Conservation (phyloP, 1,140 invertebrate genomes). For the Sycophaga agraensis region DNA sequence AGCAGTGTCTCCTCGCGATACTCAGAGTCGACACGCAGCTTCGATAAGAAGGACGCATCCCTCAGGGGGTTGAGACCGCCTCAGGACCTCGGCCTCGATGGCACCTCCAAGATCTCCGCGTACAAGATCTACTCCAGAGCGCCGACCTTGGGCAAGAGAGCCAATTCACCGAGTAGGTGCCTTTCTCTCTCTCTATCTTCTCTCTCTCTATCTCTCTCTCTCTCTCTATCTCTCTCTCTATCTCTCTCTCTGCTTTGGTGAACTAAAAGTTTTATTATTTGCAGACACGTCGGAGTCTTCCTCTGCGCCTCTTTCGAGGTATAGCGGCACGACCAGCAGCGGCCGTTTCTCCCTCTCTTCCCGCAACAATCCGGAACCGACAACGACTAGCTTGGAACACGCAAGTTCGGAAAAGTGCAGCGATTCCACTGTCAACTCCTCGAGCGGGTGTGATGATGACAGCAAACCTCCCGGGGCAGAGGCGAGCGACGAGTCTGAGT, state of each 20-base stretch:
- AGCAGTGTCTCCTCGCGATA: conserved; percentile 37
- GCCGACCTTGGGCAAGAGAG: conserved; percentile 40
- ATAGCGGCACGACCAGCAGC: conserved; percentile 25
- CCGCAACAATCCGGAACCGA: conserved; percentile 33
- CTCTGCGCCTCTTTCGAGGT: not conserved
- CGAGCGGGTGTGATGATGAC: too few species aligned
- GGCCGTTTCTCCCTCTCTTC: conserved; percentile 31
- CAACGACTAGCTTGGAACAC: conserved; percentile 31
- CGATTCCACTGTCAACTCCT: not conserved
- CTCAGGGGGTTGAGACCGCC: conserved; percentile 43
- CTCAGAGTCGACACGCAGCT: conserved; percentile 38
- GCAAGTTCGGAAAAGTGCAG: conserved; percentile 34
- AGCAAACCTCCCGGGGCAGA: too few species aligned
- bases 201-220: not conserved
- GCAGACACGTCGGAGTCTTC: not conserved
- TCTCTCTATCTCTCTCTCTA: not conserved
- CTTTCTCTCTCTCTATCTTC: too few species aligned
- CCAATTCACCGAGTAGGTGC: conserved; percentile 39
- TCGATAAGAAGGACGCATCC: conserved; percentile 39
- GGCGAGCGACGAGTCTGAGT: too few species aligned
- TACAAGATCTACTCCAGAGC: conserved; percentile 42
- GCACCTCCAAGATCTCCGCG: conserved; percentile 41
- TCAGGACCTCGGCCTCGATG: conserved; percentile 50
- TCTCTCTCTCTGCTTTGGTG: too few species aligned
- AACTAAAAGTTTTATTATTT: not conserved